phyloP scores from a whole-genome alignment of 2,888 invertebrate genomes.

The Ormyrus rosae region DNA sequence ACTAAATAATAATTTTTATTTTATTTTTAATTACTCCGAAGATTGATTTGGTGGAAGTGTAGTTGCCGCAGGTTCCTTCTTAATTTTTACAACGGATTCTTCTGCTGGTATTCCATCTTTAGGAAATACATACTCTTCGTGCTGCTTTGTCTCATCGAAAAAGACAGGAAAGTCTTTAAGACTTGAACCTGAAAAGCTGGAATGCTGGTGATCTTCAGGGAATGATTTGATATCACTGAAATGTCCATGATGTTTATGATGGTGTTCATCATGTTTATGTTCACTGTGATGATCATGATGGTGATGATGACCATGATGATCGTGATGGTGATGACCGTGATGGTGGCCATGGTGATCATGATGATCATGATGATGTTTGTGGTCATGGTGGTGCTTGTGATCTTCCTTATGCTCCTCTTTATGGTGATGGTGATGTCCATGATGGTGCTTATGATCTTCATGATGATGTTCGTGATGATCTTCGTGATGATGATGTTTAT shows the following conservation, averaged over 20 bases:
- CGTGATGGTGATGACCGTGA: conserved; percentile 15
- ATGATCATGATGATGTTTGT: conserved; percentile 38
- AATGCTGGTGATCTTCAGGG: neutral
- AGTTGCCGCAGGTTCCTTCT: conserved; percentile 22
- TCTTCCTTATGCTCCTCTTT: conserved; percentile 35
- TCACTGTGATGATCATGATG: conserved; percentile 28
- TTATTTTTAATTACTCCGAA: conserved; percentile 15
- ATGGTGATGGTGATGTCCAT: conserved; percentile 33
- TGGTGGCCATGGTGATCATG: conserved; percentile 32
- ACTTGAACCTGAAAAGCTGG: conserved; percentile 6
- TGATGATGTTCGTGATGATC: conserved; percentile 33
- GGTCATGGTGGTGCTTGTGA: conserved; percentile 44
- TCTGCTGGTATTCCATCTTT: conserved; percentile 26
- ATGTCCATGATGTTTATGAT: conserved; percentile 7
- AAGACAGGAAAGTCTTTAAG: conserved; percentile 14
- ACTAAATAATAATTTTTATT: conserved; percentile 7
- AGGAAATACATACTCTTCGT: conserved; percentile 38
- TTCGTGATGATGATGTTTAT: conserved; percentile 19
- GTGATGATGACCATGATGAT: conserved; percentile 18
- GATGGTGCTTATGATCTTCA: conserved; percentile 30
- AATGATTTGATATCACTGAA: no score
- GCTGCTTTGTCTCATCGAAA: conserved; percentile 41
- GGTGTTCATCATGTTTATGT: conserved; percentile 11
- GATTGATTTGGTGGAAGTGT: conserved; percentile 5
- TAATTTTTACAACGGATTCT: conserved; percentile 14